Conservation (phyloP, 2,113 vertebrate species). For the Merops nubicus region DNA sequence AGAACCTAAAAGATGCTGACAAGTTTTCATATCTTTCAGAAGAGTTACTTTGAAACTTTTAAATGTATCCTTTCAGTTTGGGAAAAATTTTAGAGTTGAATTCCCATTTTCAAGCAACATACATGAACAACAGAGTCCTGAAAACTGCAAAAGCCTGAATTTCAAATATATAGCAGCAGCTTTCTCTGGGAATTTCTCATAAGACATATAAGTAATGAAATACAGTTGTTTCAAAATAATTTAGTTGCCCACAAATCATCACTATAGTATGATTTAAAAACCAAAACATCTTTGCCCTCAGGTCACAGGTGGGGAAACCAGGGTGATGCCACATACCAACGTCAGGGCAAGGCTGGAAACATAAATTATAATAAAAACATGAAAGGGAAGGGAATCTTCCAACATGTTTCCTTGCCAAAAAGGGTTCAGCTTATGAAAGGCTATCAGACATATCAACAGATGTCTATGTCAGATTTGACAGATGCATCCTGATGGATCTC, state of each 20-base stretch:
- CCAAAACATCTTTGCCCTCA: neutral
- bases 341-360: neutral
- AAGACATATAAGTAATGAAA: neutral
- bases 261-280: neutral
- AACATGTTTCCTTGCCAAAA: neutral
- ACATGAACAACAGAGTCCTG: neutral
- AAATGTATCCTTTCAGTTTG: neutral
- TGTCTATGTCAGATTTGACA: neutral
- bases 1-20: neutral
- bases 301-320: neutral
- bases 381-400: neutral
- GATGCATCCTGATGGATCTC: neutral
- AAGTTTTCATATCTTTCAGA: neutral
- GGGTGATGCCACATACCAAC: neutral
- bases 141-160: neutral
- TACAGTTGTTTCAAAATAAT: neutral
- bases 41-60: neutral
- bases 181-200: neutral
- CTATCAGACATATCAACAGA: neutral
- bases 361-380: neutral
- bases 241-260: too few relatives aligned
- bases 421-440: neutral
- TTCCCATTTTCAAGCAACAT: neutral
- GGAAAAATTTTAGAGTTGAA: neutral
- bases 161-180: neutral